Percentiles rank a stretch among this genome's conserved stretches.
Evolutionary conservation across 2,797 vertebrate species (phyloP).

Genomic region (Enteromius afrohamiltoni): DNA sequence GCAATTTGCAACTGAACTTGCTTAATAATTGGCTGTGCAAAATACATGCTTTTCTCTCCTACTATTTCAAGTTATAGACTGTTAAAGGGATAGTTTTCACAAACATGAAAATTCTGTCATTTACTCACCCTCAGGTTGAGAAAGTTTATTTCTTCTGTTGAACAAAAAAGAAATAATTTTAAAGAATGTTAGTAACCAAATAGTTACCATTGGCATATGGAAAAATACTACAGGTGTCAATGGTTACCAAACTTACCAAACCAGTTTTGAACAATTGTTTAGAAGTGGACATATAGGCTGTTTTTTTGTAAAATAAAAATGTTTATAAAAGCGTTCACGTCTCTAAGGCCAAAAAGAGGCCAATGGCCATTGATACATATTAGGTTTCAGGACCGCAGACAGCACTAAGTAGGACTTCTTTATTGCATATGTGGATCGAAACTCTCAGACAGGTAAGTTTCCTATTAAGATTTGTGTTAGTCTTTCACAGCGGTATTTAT

Average conservation of each 20-base stretch:
- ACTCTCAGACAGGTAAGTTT: constrained; percentile 40
- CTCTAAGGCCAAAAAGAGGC: constrained; percentile 15
- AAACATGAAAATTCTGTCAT: not conserved
- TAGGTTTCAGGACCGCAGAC: constrained; percentile 35
- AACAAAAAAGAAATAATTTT: not conserved
- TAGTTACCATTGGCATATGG: not conserved
- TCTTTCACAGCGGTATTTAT: constrained; percentile 46
- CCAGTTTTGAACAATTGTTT: not conserved
- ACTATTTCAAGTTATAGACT: not conserved
- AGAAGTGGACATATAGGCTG: not conserved
- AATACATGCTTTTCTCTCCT: not conserved
- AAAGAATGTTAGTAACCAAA: not conserved
- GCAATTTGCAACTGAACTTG: not conserved
- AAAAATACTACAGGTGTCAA: not conserved
- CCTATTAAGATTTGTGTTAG: constrained; percentile 44
- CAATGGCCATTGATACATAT: not conserved
- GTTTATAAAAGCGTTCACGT: not conserved
- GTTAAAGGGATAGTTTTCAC: not conserved
- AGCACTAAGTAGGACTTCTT: constrained; percentile 49
- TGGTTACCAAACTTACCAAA: not conserved
- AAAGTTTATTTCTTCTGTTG: not conserved
- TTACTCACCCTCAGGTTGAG: not conserved
- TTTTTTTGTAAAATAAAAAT: not conserved
- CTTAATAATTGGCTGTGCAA: not conserved
- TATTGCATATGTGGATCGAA: constrained; percentile 46